Conservation (phyloP, 2,797 vertebrate genomes). For the Odontamblyopus rebecca region DNA sequence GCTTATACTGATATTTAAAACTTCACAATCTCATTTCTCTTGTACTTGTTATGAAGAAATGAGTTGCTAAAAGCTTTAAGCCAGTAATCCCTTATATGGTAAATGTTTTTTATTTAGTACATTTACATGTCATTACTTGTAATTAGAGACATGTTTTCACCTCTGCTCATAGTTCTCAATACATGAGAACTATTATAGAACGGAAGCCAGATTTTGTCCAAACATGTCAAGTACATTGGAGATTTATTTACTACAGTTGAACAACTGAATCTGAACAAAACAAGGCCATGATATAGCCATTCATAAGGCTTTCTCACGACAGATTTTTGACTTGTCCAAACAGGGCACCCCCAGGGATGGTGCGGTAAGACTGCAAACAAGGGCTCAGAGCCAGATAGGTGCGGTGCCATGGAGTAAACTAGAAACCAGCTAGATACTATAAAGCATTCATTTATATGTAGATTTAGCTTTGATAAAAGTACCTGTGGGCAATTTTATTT, state of each 20-base stretch:
- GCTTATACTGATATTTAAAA: too few species aligned
- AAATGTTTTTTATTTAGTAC: neutral
- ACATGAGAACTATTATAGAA: neutral
- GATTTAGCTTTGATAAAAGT: neutral
- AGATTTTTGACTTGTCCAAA: conserved; percentile 32
- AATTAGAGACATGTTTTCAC: neutral
- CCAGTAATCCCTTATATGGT: neutral
- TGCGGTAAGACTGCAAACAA: conserved; percentile 4
- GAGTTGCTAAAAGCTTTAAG: neutral
- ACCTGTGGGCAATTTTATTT: neutral
- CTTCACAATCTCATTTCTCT: too few species aligned
- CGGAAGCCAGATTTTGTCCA: neutral
- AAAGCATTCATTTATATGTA: neutral
- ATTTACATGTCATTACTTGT: neutral
- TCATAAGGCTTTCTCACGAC: conserved; percentile 15
- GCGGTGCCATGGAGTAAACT: conserved; percentile 10
- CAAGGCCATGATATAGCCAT: neutral
- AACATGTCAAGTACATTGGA: neutral
- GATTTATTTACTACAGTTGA: neutral
- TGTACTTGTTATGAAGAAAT: too few species aligned
- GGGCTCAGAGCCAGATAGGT: conserved; percentile 31
- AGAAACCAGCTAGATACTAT: neutral
- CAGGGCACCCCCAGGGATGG: conserved; percentile 25
- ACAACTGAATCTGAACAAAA: conserved; percentile 1
- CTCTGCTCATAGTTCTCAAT: neutral